A percentile compares a stretch with the other conserved stretches of the same genome.
These are phyloP conservation scores for Percopsis omiscomaycus DNA, from an alignment of 2,797 vertebrate species.

Conservation along the genomic window DNA sequence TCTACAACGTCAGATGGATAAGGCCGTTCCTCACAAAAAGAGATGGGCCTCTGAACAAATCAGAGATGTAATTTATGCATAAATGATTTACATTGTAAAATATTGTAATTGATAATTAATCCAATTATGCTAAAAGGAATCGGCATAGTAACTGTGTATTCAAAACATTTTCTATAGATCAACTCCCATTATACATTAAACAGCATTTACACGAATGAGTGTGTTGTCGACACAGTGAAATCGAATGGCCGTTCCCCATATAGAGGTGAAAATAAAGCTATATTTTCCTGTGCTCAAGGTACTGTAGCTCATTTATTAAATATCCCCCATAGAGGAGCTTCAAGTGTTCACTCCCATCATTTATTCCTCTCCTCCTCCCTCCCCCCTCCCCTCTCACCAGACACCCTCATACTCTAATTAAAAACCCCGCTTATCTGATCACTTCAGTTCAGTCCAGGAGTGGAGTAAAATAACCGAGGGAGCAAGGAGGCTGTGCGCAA, in stretches of 20 bases:
- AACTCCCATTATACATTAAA: background rate
- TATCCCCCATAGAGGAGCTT: slow-evolving; percentile 25
- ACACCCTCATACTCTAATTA: slow-evolving; percentile 47
- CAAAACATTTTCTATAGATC: background rate
- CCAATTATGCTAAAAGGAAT: no score
- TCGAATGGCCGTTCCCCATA: no score
- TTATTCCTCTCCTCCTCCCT: slow-evolving; percentile 11
- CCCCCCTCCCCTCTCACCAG: slow-evolving; percentile 22
- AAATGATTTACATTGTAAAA: no score
- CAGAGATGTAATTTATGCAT: no score
- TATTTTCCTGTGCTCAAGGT: slow-evolving; percentile 13
- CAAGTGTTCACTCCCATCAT: slow-evolving; percentile 29
- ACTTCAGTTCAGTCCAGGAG: slow-evolving; percentile 22
- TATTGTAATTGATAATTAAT: no score
- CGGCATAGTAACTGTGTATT: no score
- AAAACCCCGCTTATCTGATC: slow-evolving; percentile 55
- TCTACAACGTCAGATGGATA: no score
- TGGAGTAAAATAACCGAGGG: slow-evolving; percentile 29
- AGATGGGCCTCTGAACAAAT: no score
- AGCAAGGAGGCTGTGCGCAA: slow-evolving; percentile 24
- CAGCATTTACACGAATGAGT: background rate
- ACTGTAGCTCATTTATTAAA: slow-evolving; percentile 30
- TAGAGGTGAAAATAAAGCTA: no score
- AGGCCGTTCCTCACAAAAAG: no score
- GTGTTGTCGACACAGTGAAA: background rate